phyloP scores from a whole-genome alignment of 2,113 vertebrate species.

The Falco punctatus region DNA sequence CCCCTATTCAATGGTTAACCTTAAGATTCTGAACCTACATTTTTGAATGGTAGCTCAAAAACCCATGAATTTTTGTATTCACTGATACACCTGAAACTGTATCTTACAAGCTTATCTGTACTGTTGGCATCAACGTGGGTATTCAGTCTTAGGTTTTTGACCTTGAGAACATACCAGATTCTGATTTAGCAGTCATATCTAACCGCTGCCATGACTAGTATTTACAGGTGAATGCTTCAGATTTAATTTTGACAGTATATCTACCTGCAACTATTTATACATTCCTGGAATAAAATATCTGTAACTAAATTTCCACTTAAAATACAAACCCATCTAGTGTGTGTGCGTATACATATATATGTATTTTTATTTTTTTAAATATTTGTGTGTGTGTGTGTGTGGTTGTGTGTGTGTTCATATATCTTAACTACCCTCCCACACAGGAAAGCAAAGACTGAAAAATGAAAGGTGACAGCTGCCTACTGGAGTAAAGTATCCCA shows the following conservation, averaged over 20 bases:
- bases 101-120: background rate
- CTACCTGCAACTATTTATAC: background rate
- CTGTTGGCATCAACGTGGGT: background rate
- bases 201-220: background rate
- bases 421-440: background rate
- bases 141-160: background rate
- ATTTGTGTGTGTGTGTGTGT: background rate
- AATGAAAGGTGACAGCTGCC: background rate
- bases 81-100: background rate
- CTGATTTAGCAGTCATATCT: background rate
- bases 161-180: background rate
- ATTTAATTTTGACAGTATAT: background rate
- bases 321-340: background rate
- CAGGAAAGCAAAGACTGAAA: background rate
- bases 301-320: background rate
- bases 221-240: background rate
- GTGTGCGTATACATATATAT: background rate
- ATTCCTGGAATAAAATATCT: background rate
- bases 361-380: background rate
- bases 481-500: background rate
- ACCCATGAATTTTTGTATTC: background rate
- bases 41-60: background rate
- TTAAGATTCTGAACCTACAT: background rate
- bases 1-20: background rate
- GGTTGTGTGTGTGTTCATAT: background rate